Evolutionary conservation across 2,888 invertebrate genomes (phyloP).

Genomic region (Gisinianus flammeolus): DNA sequence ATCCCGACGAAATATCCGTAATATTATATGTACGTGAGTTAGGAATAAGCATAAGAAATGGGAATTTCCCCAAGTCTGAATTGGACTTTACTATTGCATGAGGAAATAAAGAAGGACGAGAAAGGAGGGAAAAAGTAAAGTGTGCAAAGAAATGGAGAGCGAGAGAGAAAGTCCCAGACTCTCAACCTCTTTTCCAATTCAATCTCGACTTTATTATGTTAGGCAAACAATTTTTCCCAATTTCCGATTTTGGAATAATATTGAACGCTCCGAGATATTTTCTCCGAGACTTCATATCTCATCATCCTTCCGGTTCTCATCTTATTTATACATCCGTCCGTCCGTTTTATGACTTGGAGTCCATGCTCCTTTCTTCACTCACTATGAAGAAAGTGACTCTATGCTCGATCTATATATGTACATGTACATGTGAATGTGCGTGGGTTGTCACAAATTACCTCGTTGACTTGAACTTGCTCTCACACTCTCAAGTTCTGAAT

Average conservation of each 20-base stretch:
- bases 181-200: constrained; percentile 39
- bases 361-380: background rate
- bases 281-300: constrained; percentile 36
- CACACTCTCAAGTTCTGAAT: background rate
- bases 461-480: background rate
- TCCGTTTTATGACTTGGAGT: constrained; percentile 1
- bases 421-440: too few relatives aligned
- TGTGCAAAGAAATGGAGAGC: background rate
- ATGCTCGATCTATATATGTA: too few relatives aligned
- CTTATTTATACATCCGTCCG: constrained; percentile 46
- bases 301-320: constrained; percentile 47
- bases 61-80: background rate
- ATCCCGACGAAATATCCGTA: background rate
- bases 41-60: background rate
- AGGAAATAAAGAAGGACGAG: background rate
- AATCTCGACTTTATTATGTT: constrained; percentile 47
- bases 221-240: constrained; percentile 49
- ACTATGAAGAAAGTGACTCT: background rate
- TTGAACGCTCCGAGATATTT: constrained; percentile 48
- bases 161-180: background rate
- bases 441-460: constrained; percentile 11
- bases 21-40: background rate
- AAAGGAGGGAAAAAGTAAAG: background rate
- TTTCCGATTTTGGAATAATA: constrained; percentile 50
- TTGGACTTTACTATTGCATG: background rate